Percentiles rank a stretch among this genome's conserved stretches.
Evolutionary conservation across 2,888 invertebrate species (phyloP).

Genomic region (Spodoptera picta): DNA sequence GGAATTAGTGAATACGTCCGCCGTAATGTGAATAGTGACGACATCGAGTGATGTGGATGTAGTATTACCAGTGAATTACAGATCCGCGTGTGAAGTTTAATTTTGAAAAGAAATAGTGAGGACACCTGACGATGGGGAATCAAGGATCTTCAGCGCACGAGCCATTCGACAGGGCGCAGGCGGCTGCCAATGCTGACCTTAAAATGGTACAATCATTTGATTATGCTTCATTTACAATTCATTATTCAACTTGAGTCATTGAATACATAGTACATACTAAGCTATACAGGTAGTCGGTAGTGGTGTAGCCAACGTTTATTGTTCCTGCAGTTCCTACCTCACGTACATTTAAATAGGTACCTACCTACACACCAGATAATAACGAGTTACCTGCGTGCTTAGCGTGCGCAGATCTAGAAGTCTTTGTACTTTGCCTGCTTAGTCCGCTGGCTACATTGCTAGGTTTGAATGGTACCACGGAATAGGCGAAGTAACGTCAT

Average conservation of each 20-base stretch:
- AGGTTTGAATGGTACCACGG: slow-evolving; percentile 11
- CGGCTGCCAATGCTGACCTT: slow-evolving; percentile 82
- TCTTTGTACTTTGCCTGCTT: slow-evolving; percentile 37
- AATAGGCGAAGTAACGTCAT: slow-evolving; percentile 36
- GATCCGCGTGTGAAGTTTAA: slow-evolving; percentile 61
- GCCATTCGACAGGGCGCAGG: slow-evolving; percentile 92
- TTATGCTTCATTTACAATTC: slow-evolving; percentile 65
- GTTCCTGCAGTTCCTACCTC: slow-evolving; percentile 48
- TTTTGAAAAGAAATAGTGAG: slow-evolving; percentile 54
- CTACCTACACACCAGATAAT: slow-evolving; percentile 25
- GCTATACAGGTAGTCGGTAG: slow-evolving; percentile 35
- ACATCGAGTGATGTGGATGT: slow-evolving; percentile 52
- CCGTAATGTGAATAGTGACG: slow-evolving; percentile 56
- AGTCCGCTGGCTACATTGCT: slow-evolving; percentile 14
- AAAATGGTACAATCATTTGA: slow-evolving; percentile 80
- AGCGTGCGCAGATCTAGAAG: slow-evolving; percentile 27
- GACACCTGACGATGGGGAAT: slow-evolving; percentile 91
- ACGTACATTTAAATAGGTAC: slow-evolving; percentile 32
- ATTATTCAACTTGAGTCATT: slow-evolving; percentile 64
- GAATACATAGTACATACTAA: slow-evolving; percentile 54
- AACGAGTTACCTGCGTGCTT: slow-evolving; percentile 34
- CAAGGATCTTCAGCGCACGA: slow-evolving; percentile 95
- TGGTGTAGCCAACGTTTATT: slow-evolving; percentile 58
- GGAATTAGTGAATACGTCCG: slow-evolving; percentile 48
- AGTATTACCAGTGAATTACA: slow-evolving; percentile 57